These are phyloP conservation scores for Isaurus tuberculatus DNA, from an alignment of 92 coral and sea anemone genomes.

Conservation along the genomic window DNA sequence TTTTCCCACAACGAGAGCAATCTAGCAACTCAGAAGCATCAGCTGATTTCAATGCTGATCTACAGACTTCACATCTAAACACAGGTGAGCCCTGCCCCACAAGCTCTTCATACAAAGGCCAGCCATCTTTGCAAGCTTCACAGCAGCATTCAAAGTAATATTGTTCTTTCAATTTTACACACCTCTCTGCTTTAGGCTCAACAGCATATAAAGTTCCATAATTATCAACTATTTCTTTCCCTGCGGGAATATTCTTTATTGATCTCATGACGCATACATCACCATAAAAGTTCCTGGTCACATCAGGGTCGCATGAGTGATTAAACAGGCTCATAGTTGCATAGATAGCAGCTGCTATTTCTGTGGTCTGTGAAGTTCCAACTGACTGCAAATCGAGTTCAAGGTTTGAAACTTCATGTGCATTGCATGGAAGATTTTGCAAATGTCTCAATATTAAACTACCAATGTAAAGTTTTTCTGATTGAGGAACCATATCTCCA, in stretches of 20 bases:
- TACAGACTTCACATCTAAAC: conserved; percentile 67
- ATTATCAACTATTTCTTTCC: conserved; percentile 90
- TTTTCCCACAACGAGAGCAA: conserved; percentile 45
- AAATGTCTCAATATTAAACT: conserved; percentile 87
- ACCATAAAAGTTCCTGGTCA: conserved; percentile 94
- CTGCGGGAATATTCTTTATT: conserved; percentile 76
- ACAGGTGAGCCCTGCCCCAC: conserved; percentile 48
- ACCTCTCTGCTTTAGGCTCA: conserved; percentile 71
- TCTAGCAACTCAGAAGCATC: conserved; percentile 14
- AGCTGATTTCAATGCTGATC: conserved; percentile 43
- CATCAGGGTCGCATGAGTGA: conserved; percentile 95
- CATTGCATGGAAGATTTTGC: conserved; percentile 94
- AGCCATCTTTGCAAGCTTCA: conserved; percentile 73
- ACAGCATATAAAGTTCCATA: conserved; percentile 94
- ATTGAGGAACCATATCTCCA: not conserved
- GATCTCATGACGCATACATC: conserved; percentile 92
- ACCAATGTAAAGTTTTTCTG: conserved; percentile 70
- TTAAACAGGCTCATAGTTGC: conserved; percentile 92
- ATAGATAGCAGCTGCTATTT: conserved; percentile 94
- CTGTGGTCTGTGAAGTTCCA: conserved; percentile 87
- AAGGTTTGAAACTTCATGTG: conserved; percentile 95
- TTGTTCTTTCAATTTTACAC: conserved; percentile 66
- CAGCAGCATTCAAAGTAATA: conserved; percentile 88
- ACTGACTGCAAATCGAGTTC: conserved; percentile 76
- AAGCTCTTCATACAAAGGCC: conserved; percentile 84